Evolutionary conservation across 2,797 vertebrate genomes (phyloP), one percentile per base, ranked within the genome.

Genomic region (Sebastes taczanowskii): DNA sequence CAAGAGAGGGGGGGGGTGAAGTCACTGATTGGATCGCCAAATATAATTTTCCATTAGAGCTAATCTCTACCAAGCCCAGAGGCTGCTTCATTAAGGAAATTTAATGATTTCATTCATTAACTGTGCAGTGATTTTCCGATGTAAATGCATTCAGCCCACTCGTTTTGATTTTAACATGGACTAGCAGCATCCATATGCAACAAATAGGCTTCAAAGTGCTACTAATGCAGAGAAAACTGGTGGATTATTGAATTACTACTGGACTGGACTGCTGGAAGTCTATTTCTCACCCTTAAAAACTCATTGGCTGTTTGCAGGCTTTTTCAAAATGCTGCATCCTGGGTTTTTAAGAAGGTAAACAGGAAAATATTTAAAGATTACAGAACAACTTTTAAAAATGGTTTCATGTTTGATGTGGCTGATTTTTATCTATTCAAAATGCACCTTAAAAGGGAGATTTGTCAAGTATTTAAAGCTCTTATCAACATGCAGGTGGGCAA

Each of bases 1-100:
- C 27, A 46, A 18, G n/a, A 25, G 58, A 6, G 35, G 13, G 38
- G 38, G 20, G 14, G 38, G 52, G 2, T 7, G 6, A 13, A 77
- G 34, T 55, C 78, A 34, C 61, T 86, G 88, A 92, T 91, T 88
- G 66, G 82, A 87, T 90, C 87, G 87, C 91, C 84, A 91, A 92
- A 94, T 92, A 91, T 91, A 92, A 92, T 86, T 87, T 93, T 80
- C 91, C 85, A 94, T 92, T 92, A 92, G 22, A 83, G 76, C 83
- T 89, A 78, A 72, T 80, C 65, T 74, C 68, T 71, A 76, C 77
- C 30, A 56, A 69, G 92, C 90, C 93, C 88, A 88, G 80, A 85
- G 91, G 93, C 85, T 82, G 75, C 88, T 80, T 94, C 82, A 93
- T 93, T 94, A 90, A 85, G 52, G 75, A 90, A 86, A 88, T 87